A percentile compares a stretch with the other conserved stretches of the same genome.
phyloP scores from a whole-genome alignment of 1,140 invertebrate genomes.

The Drosophila carrolli region DNA sequence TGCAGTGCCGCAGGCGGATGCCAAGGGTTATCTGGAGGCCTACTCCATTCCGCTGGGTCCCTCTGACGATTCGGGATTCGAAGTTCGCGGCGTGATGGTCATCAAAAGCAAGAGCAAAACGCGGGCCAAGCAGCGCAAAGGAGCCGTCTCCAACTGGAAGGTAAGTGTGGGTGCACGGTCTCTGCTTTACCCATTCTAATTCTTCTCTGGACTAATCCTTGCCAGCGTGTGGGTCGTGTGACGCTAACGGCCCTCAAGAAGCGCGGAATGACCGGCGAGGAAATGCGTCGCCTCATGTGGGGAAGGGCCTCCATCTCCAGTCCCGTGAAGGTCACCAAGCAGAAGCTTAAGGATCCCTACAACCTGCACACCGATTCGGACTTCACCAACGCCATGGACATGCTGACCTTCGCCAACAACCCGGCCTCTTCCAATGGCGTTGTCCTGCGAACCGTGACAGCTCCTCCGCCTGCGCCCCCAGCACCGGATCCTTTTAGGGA shows the following conservation, averaged over 20 bases:
- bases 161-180: constrained; percentile 84
- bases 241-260: constrained; percentile 93
- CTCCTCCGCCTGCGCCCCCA: constrained; percentile 7
- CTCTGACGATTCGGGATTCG: constrained; percentile 91
- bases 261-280: constrained; percentile 93
- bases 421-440: constrained; percentile 63
- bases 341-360: constrained; percentile 84
- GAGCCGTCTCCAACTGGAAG: constrained; percentile 99
- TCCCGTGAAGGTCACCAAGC: constrained; percentile 88
- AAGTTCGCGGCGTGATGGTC: constrained; percentile 97
- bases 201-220: background rate
- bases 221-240: constrained; percentile 93
- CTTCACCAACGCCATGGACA: constrained; percentile 91
- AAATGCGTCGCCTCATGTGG: constrained; percentile 94
- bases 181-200: background rate
- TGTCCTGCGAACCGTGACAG: constrained; percentile 41
- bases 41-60: constrained; percentile 97
- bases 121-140: constrained; percentile 97
- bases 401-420: constrained; percentile 91
- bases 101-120: constrained; percentile 99
- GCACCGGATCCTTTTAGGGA: constrained; percentile 86
- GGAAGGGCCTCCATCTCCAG: constrained; percentile 94
- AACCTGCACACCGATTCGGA: constrained; percentile 76
- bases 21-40: constrained; percentile 95
- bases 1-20: constrained; percentile 94